These are phyloP conservation scores for Dermatophagoides farinae DNA, from an alignment of 1,140 invertebrate genomes.

Conservation along the genomic window DNA sequence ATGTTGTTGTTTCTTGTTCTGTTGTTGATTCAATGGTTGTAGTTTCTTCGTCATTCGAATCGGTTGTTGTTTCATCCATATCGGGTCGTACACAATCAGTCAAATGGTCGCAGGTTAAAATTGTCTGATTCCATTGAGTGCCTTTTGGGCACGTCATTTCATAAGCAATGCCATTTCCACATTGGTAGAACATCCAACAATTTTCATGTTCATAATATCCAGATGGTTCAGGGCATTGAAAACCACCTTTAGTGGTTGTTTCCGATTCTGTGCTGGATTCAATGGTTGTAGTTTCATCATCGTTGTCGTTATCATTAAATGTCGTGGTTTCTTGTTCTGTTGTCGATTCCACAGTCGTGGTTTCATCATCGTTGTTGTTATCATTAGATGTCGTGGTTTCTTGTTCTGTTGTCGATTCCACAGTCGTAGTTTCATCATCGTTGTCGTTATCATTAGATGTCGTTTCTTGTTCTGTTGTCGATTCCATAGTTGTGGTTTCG, in stretches of 20 bases:
- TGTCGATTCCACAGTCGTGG: background rate
- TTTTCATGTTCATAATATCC: slow-evolving; percentile 6
- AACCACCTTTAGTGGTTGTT: background rate
- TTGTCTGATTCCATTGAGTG: slow-evolving; percentile 17
- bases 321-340: too few species aligned
- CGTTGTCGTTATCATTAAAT: too few species aligned
- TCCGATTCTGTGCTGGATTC: background rate
- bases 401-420: background rate
- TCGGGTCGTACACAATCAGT: background rate
- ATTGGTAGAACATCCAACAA: slow-evolving; percentile 6
- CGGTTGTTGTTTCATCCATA: background rate
- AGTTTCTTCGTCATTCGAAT: too few species aligned
- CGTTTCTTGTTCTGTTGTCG: background rate
- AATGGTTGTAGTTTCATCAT: background rate
- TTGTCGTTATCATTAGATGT: too few species aligned
- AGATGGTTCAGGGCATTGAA: background rate
- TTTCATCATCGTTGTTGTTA: too few species aligned
- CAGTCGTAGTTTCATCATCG: background rate
- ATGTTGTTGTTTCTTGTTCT: background rate
- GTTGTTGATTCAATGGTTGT: background rate
- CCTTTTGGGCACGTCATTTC: slow-evolving; percentile 15
- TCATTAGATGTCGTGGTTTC: too few species aligned
- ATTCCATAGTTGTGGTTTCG: background rate
- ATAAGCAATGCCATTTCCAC: slow-evolving; percentile 8
- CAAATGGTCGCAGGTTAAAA: slow-evolving; percentile 18